These are phyloP conservation scores for Nasonia longicornis DNA, from an alignment of 1,140 invertebrate genomes.

Conservation along the genomic window DNA sequence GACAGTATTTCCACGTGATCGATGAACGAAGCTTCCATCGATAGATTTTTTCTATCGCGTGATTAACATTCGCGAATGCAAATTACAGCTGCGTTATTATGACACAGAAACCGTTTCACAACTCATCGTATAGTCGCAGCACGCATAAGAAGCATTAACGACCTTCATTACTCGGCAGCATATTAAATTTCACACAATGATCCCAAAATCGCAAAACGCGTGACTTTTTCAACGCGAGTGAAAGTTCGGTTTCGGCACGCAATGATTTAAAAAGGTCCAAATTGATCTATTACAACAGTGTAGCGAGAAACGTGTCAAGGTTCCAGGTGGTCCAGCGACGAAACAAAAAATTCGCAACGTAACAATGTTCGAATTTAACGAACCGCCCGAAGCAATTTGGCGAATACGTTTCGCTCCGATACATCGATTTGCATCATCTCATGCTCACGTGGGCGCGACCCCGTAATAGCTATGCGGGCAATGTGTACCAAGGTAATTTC, in stretches of 20 bases:
- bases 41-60: too few species aligned
- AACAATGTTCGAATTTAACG: not conserved
- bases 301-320: slow-evolving; percentile 27
- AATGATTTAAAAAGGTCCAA: not conserved
- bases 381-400: not conserved
- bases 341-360: not conserved
- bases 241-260: not conserved
- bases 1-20: too few species aligned
- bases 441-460: not conserved
- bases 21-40: too few species aligned
- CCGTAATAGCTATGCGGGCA: not conserved
- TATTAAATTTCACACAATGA: not conserved
- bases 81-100: too few species aligned
- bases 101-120: too few species aligned
- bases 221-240: not conserved
- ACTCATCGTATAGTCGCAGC: too few species aligned
- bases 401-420: not conserved
- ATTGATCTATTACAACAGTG: not conserved
- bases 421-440: not conserved
- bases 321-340: too few species aligned
- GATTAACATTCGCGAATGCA: too few species aligned
- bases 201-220: not conserved
- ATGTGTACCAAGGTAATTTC: not conserved
- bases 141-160: too few species aligned
- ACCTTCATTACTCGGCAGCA: not conserved